Evolutionary conservation across 2,888 invertebrate species (phyloP).

Genomic region (Drosophila fungiperda): DNA sequence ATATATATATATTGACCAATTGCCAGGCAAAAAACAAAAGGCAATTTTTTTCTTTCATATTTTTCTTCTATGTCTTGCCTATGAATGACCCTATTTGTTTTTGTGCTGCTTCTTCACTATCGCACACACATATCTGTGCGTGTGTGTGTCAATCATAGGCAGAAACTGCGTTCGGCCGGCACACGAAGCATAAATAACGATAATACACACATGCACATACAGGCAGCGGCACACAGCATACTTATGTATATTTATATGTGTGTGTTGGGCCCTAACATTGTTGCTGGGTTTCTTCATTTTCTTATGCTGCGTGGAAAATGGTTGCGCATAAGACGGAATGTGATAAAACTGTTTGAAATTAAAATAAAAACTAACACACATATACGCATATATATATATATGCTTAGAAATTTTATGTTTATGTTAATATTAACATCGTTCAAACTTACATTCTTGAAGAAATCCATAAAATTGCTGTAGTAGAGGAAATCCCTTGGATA

Average conservation of each 20-base stretch:
- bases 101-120: conserved; percentile 35
- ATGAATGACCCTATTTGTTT: conserved; percentile 75
- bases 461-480: conserved; percentile 78
- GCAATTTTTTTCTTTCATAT: conserved; percentile 25
- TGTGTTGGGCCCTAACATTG: conserved; percentile 49
- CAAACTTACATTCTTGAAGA: conserved; percentile 81
- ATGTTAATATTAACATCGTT: neutral
- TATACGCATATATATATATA: neutral
- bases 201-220: conserved; percentile 54
- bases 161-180: conserved; percentile 59
- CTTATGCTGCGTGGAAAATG: conserved; percentile 63
- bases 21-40: conserved; percentile 40
- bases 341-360: conserved; percentile 47
- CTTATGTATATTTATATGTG: conserved; percentile 14
- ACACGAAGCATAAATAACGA: conserved; percentile 71
- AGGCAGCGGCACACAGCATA: conserved; percentile 25
- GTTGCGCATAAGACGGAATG: conserved; percentile 58
- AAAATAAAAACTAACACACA: conserved; percentile 21
- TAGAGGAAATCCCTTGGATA: conserved; percentile 73
- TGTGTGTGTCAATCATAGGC: conserved; percentile 63
- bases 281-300: conserved; percentile 27
- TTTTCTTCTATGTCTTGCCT: conserved; percentile 20
- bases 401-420: neutral
- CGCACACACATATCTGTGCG: conserved; percentile 47
- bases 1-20: conserved; percentile 32